phyloP scores from a whole-genome alignment of 2,888 invertebrate genomes.

The Dryococelus australis region DNA sequence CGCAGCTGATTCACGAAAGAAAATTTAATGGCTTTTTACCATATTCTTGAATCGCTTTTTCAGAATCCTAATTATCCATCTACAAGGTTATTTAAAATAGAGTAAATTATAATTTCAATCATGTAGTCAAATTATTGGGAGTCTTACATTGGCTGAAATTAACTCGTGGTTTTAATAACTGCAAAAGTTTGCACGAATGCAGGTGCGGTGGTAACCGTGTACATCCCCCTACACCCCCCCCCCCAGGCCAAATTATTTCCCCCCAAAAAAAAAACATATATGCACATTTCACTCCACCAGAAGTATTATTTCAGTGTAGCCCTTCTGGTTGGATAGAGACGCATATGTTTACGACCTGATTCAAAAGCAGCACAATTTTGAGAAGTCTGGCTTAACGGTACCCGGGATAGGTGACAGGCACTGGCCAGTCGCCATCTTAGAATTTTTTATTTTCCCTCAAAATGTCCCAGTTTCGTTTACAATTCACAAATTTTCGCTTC shows the following conservation, averaged over 20 bases:
- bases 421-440: too few species aligned
- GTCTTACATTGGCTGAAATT: background rate
- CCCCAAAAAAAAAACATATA: too few species aligned
- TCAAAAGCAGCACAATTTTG: too few species aligned
- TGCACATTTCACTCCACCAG: background rate
- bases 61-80: background rate
- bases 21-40: background rate
- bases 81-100: background rate
- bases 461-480: too few species aligned
- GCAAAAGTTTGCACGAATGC: background rate
- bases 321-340: background rate
- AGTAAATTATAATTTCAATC: background rate
- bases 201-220: background rate
- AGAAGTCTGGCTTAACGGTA: too few species aligned
- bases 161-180: background rate
- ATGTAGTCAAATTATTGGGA: background rate
- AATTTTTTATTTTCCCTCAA: too few species aligned
- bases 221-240: too few species aligned
- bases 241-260: too few species aligned
- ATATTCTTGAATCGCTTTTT: background rate
- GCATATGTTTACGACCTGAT: background rate
- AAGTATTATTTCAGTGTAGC: background rate
- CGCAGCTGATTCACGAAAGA: background rate
- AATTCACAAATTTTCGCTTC: too few species aligned
- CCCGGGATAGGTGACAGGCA: too few species aligned